phyloP scores from a whole-genome alignment of 2,797 vertebrate species.

The Dryobates pubescens region DNA sequence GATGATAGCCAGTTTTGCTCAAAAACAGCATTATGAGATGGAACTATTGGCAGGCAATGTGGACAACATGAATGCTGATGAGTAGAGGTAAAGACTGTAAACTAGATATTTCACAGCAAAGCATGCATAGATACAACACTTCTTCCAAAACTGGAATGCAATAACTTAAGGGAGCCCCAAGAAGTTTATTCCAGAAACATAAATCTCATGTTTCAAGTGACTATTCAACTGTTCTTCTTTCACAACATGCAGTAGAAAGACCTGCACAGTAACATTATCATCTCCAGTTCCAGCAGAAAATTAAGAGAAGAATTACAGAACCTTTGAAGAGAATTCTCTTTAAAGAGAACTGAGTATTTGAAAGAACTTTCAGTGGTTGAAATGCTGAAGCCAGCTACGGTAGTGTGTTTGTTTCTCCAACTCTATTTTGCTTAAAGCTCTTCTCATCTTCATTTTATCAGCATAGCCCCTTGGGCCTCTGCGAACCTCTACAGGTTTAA shows the following conservation, averaged over 20 bases:
- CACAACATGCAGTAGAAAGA: neutral
- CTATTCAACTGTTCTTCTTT: neutral
- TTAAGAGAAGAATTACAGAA: neutral
- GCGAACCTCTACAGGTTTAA: constrained; percentile 10
- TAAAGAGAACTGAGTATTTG: neutral
- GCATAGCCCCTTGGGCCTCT: neutral
- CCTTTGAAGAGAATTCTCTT: neutral
- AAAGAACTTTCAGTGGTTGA: neutral
- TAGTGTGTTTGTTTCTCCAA: neutral
- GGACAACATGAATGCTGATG: neutral
- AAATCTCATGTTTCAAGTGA: neutral
- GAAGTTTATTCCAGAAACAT: neutral
- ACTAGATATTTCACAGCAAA: neutral
- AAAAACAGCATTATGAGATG: neutral
- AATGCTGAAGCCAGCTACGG: neutral
- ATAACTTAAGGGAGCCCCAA: neutral
- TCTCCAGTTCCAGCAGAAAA: neutral
- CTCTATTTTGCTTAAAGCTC: constrained; percentile 2
- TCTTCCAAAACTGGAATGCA: neutral
- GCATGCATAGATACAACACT: neutral
- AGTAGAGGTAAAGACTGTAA: neutral
- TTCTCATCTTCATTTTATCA: neutral
- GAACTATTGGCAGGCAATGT: neutral
- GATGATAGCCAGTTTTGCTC: neutral
- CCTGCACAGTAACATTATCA: neutral